A percentile compares a stretch with the other conserved stretches of the same genome.
Evolutionary conservation across 2,888 invertebrate genomes (phyloP).

Genomic region (Therioaphis trifolii): DNA sequence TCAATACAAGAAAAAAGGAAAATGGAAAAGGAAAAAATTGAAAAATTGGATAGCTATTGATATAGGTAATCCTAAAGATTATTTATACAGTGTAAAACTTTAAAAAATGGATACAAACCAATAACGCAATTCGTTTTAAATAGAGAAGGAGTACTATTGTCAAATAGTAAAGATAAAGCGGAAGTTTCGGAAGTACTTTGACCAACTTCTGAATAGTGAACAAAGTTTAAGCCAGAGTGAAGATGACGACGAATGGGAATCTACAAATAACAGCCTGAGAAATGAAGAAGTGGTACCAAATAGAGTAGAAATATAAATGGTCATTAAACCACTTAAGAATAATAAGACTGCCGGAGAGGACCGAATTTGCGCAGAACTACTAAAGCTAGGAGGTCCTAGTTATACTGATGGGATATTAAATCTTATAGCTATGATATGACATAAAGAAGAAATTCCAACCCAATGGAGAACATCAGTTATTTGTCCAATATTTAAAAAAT

Average conservation of each 20-base stretch:
- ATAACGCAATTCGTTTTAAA: constrained; percentile 17
- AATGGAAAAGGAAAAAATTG: neutral
- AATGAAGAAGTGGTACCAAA: constrained; percentile 7
- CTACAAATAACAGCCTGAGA: no score
- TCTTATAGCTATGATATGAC: neutral
- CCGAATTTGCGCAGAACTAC: neutral
- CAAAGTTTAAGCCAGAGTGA: no score
- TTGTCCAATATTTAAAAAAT: no score
- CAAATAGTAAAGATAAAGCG: constrained; percentile 25
- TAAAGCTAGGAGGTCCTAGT: neutral
- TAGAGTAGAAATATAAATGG: no score
- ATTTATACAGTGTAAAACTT: constrained; percentile 27
- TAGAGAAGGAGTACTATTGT: neutral
- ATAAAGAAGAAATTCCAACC: no score
- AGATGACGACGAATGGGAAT: no score
- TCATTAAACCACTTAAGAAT: no score
- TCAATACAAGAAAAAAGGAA: neutral
- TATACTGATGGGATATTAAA: neutral
- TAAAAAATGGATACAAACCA: constrained; percentile 17
- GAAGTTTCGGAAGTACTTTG: constrained; percentile 6
- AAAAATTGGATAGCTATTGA: constrained; percentile 4
- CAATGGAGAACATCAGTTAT: no score
- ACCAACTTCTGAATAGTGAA: no score
- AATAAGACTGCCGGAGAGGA: no score
- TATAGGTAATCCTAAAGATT: constrained; percentile 23